Evolutionary conservation across 2,113 vertebrate species (phyloP).

Genomic region (Picathartes gymnocephalus): DNA sequence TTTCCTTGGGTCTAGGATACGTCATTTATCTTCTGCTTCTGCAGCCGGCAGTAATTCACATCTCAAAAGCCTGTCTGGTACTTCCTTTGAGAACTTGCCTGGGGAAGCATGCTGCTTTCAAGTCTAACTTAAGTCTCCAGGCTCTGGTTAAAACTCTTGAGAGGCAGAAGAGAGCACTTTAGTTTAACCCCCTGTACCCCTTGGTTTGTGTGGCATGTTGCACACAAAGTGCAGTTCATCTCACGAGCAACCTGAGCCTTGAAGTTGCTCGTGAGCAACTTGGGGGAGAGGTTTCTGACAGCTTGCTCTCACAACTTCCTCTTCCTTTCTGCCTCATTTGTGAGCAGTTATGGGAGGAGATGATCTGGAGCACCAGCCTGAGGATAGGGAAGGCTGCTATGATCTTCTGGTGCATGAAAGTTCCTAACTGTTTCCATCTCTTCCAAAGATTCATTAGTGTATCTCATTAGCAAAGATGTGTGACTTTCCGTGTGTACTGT

Average conservation of each 20-base stretch:
- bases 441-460: not conserved
- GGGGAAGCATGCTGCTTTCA: not conserved
- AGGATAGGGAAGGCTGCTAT: not conserved
- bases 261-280: rapidly evolving
- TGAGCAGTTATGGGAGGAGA: not conserved
- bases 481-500: not conserved
- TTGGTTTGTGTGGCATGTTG: not conserved
- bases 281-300: not conserved
- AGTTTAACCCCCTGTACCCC: not conserved
- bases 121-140: not conserved
- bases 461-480: not conserved
- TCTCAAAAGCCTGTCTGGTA: not conserved
- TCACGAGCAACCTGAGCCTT: rapidly evolving
- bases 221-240: not conserved
- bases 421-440: not conserved
- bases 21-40: not conserved
- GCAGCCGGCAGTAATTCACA: not conserved
- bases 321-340: not conserved
- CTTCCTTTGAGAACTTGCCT: not conserved
- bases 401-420: rapidly evolving
- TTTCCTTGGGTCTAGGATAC: not conserved
- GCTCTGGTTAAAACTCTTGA: not conserved
- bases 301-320: not conserved
- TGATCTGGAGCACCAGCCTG: not conserved
- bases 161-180: not conserved